These are phyloP conservation scores for Jaculus jaculus DNA, from an alignment of 2,113 vertebrate species.

Conservation along the genomic window DNA sequence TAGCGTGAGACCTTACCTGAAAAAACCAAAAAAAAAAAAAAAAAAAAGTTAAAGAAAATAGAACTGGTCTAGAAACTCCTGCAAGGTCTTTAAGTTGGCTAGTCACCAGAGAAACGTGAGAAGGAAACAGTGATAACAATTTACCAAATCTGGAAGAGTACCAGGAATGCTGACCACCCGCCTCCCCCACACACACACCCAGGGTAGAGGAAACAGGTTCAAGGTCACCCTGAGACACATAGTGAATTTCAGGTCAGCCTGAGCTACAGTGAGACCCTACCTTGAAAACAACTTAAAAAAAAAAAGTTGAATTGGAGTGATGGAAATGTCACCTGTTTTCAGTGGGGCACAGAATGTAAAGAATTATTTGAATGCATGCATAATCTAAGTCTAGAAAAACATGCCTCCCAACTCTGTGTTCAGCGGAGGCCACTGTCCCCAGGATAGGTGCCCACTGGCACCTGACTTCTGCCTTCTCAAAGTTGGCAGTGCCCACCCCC, in stretches of 20 bases:
- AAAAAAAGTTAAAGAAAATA: background rate
- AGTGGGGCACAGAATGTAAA: background rate
- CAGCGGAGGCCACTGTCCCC: background rate
- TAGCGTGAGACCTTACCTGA: no score
- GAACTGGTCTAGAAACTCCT: background rate
- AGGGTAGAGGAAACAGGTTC: background rate
- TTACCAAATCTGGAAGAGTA: background rate
- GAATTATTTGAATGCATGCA: background rate
- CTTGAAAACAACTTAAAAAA: no score
- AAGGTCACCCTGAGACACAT: no score
- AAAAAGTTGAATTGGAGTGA: no score
- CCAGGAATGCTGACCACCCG: background rate
- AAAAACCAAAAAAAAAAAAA: slow-evolving; percentile 37
- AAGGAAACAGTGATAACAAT: background rate
- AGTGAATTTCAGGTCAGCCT: no score
- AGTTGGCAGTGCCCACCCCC: no score
- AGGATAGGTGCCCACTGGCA: no score
- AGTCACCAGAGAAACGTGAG: background rate
- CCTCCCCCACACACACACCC: background rate
- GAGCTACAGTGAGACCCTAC: no score
- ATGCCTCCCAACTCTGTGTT: background rate
- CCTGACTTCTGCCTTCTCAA: background rate
- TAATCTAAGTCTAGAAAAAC: background rate
- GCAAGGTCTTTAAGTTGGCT: background rate
- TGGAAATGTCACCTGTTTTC: background rate